Conservation (phyloP, 2,888 invertebrate genomes). For the Trichopria drosophilae region DNA sequence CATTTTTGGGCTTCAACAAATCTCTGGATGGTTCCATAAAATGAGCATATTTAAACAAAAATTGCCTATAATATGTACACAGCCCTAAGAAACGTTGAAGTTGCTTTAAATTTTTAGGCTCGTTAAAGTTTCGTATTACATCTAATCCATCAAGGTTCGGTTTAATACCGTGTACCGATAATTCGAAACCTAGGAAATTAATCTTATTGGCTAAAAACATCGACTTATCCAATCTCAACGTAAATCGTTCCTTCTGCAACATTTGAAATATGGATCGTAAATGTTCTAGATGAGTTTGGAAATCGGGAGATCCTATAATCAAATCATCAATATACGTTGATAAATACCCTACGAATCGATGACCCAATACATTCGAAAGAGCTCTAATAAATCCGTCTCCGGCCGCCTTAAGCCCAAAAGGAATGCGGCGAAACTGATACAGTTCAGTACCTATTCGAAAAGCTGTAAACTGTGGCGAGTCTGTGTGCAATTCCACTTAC, state of each 20-base stretch:
- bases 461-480: constrained; percentile 22
- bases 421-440: constrained; percentile 35
- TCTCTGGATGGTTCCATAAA: neutral
- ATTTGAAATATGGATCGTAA: constrained; percentile 23
- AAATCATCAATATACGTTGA: constrained; percentile 35
- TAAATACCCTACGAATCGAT: too few species aligned
- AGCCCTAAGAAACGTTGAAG: constrained; percentile 2
- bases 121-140: neutral
- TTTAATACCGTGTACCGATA: constrained; percentile 4
- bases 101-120: neutral
- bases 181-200: neutral
- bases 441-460: constrained; percentile 22
- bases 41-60: neutral
- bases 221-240: constrained; percentile 3
- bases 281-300: constrained; percentile 31
- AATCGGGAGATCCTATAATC: constrained; percentile 14
- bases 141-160: too few species aligned
- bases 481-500: constrained; percentile 15
- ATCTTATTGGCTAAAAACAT: neutral
- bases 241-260: neutral
- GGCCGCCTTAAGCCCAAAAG: constrained; percentile 43
- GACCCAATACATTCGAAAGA: constrained; percentile 36
- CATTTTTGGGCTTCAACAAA: neutral
- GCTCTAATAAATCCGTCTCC: constrained; percentile 37
- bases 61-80: constrained; percentile 6